Evolutionary conservation across 2,888 invertebrate species (phyloP).

Genomic region (Morinoia aosen): DNA sequence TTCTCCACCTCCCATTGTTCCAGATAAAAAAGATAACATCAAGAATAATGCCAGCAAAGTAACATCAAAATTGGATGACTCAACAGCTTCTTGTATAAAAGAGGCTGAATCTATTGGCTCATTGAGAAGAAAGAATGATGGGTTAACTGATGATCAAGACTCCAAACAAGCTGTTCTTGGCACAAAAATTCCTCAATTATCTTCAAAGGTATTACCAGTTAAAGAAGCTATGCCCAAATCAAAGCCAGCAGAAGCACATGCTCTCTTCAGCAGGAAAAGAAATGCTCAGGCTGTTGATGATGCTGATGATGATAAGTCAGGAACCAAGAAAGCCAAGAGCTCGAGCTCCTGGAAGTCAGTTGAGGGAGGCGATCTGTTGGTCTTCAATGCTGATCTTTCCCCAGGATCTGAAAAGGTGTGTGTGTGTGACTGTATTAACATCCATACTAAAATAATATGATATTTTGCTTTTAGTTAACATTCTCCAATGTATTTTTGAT

Average conservation of each 20-base stretch:
- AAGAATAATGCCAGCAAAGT: not conserved
- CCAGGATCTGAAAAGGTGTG: slow-evolving; percentile 34
- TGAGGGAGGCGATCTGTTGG: slow-evolving; percentile 21
- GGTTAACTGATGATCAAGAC: not conserved
- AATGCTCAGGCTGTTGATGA: not conserved
- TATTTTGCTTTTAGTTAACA: no score
- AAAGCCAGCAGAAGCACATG: not conserved
- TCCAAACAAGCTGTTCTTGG: not conserved
- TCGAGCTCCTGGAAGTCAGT: slow-evolving; percentile 23
- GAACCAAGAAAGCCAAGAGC: not conserved
- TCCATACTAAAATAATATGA: not conserved
- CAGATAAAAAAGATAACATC: not conserved
- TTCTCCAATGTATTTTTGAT: no score
- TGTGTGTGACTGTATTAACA: not conserved
- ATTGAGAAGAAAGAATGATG: not conserved
- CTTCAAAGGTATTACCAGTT: not conserved
- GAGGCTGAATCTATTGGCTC: not conserved
- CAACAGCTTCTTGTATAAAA: not conserved
- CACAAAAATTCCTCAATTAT: not conserved
- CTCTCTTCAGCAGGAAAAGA: not conserved
- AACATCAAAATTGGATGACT: not conserved
- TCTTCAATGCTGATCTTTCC: slow-evolving; percentile 32
- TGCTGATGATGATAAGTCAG: not conserved
- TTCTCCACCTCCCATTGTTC: slow-evolving; percentile 49
- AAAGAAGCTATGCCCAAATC: not conserved